Base-by-base conservation (phyloP, 1,140 invertebrate genomes). In the Plodia interpunctella region DNA sequence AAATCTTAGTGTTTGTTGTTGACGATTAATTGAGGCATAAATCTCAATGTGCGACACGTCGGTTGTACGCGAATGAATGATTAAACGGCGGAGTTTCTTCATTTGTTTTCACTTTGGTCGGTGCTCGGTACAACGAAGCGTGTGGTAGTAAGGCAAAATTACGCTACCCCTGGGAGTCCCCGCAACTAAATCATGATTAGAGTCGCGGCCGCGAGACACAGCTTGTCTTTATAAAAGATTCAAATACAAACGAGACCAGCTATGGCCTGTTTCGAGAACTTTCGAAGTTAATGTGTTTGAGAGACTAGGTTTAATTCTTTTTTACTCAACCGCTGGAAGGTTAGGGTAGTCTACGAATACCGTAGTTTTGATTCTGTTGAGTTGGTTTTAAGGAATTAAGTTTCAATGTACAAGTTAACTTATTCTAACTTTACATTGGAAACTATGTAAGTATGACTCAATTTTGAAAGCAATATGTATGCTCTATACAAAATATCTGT, bases 171-270 rank as follows among this genome's bases (percentile, higher is more conserved):
- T 70, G 82, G 79, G 82, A 87, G 55, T 69, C 32, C 55, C 57
- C 70, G 61, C 72, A 66, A 76, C 76, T 87, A 87, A 75, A 87
- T 87, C 84, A 85, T 84, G 76, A 87, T 87, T 87, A 87, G 75
- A 49, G 72, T 50, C 60, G 64, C 73, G 71, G 70, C 68, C 62
- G 70, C 65, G 78, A 68, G 76, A 79, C 78, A 75, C 63, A 72
- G 66, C 76, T 74, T 63, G 74, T 80, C 77, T 78, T 81, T 85
- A 87, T 85, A 85, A 87, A 87, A 84, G 74, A 85, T 87, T 87
- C 83, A 87, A 78, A 80, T 80, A 83, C 77, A 76, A 80, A 87
- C 76, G 67, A 81, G 76, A 76, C 68, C 66, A 78, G 61, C 72
- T 76, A 76, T 76, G 71, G 71, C 63, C 51, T 20, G 38, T 44